Evolutionary conservation across 92 coral and sea anemone genomes (phyloP).

Genomic region (Scolanthus callimorphus): DNA sequence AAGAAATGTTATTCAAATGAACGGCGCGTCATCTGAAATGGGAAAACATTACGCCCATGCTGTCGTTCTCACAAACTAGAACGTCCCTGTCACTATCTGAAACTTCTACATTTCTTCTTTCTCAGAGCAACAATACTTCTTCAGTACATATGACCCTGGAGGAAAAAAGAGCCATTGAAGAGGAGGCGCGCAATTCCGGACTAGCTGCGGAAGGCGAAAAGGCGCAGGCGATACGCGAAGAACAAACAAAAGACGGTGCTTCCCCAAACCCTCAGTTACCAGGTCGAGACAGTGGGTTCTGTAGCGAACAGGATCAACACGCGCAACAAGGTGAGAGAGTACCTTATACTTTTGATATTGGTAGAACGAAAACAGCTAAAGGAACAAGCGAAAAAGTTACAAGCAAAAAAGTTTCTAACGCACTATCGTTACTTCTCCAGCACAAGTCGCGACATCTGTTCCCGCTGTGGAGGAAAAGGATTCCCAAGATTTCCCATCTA

Average conservation of each 20-base stretch:
- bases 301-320: slow-evolving; percentile 82
- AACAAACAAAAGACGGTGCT: slow-evolving; percentile 33
- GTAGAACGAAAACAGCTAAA: too few relatives aligned
- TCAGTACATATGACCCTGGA: slow-evolving; percentile 58
- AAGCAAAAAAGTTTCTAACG: too few relatives aligned
- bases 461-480: neutral
- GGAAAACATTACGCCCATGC: too few relatives aligned
- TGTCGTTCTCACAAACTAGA: too few relatives aligned
- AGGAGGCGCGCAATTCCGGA: slow-evolving; percentile 59
- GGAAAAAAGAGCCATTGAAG: slow-evolving; percentile 72
- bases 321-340: slow-evolving; percentile 47
- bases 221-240: slow-evolving; percentile 51
- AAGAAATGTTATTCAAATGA: too few relatives aligned
- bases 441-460: neutral
- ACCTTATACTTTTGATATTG: too few relatives aligned
- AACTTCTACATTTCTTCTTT: too few relatives aligned
- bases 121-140: slow-evolving; percentile 12
- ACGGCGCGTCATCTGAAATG: too few relatives aligned
- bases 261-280: slow-evolving; percentile 38
- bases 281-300: slow-evolving; percentile 79
- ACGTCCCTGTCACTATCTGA: too few relatives aligned
- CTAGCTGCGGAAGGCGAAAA: slow-evolving; percentile 42
- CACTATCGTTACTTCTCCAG: too few relatives aligned
- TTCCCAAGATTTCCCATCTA: neutral
- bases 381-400: too few relatives aligned